Evolutionary conservation across 1,140 invertebrate genomes (phyloP), one percentile per base, ranked within the genome.

Genomic region (Caligus rogercresseyi): DNA sequence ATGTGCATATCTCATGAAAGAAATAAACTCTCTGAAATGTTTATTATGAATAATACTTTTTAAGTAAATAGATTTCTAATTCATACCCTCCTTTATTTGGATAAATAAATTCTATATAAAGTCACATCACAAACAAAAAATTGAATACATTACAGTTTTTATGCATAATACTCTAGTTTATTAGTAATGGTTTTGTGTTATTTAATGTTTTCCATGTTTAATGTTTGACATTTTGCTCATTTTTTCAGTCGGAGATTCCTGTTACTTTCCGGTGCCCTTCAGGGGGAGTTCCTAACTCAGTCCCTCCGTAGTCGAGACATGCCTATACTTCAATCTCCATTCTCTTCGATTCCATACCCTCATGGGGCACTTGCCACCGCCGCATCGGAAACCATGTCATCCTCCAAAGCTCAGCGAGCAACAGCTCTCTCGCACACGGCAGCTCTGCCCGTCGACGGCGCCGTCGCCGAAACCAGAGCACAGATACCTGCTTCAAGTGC

Each of bases 261-360:
- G 73, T 65, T 74, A 73, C 58, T 74, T 74, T 64, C 72, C 73
- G 2, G 67, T 73, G 19, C 73, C 74, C 63, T 72, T 68, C 73
- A 74, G 65, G 73, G 73, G 1, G 71, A 71, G 1, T 74, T 71
- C 64, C 63, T 72, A 23, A 73, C 70, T 0, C 72, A 73, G 63
- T 67, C 66, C 3, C 64, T 63, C 13, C 64, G 68, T 0, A 59
- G 65, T 14, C 65, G 56, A 31, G 65, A 65, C 0, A 54, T 18
- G 54, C 64, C 11, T 66, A 68, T 54, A 63, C 64, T 3, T 52
- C 66, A 61, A 64, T 69, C 16, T 67, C 66, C 59, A 66, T 69
- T 51, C 64, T 67, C 2, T 67, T 66, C 20, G 56, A 70, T 71
- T 51, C 70, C 64, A 55, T 73, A 66, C 65, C 71, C 59, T 31